Conservation (phyloP, 2,888 invertebrate genomes). For the Zygogramma bicolorata region DNA sequence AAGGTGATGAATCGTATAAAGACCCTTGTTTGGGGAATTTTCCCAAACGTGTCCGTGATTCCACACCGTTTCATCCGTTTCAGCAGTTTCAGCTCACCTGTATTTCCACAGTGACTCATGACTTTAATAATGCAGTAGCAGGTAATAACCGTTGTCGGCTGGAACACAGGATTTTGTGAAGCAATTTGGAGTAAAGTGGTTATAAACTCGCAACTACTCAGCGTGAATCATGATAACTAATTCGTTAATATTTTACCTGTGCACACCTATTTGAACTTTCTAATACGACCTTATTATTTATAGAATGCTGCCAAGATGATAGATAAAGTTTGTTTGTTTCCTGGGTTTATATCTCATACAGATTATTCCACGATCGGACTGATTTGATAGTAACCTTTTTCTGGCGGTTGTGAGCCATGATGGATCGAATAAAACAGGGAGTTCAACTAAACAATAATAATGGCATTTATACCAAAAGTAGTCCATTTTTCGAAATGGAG, state of each 20-base stretch:
- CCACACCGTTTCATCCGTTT: conserved; percentile 45
- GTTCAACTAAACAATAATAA: no score
- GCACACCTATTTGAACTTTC: conserved; percentile 43
- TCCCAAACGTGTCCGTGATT: conserved; percentile 51
- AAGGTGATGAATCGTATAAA: conserved; percentile 37
- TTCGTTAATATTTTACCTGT: conserved; percentile 52
- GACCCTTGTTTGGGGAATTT: conserved; percentile 40
- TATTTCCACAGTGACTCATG: conserved; percentile 58
- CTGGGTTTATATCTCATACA: neutral
- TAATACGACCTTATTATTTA: conserved; percentile 22
- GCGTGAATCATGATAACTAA: conserved; percentile 49
- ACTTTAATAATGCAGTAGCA: conserved; percentile 55
- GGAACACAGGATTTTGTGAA: conserved; percentile 46
- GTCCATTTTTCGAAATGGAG: no score
- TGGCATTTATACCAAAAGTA: no score
- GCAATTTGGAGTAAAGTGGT: conserved; percentile 50
- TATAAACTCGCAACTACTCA: conserved; percentile 46
- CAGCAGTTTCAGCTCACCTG: conserved; percentile 51
- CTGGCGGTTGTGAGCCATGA: no score
- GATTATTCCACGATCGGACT: no score
- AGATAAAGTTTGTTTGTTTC: neutral
- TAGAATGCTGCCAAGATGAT: neutral
- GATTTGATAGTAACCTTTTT: no score
- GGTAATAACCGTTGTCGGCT: conserved; percentile 54
- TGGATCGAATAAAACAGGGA: no score